These are phyloP conservation scores for Sinella curviseta DNA, from an alignment of 1,140 invertebrate genomes.

Conservation along the genomic window DNA sequence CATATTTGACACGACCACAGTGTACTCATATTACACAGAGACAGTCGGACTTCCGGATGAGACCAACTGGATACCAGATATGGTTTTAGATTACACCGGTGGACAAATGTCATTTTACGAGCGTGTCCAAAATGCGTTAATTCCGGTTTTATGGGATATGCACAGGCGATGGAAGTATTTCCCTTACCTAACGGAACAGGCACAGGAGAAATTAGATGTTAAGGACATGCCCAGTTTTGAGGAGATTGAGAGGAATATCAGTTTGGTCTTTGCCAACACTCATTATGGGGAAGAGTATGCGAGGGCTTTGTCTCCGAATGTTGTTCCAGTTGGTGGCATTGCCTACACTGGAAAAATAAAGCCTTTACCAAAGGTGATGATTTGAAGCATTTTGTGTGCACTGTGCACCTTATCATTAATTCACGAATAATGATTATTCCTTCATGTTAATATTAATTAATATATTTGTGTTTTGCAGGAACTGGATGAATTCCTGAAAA, in stretches of 20 bases:
- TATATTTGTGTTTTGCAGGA: conserved; percentile 54
- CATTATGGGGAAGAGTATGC: conserved; percentile 42
- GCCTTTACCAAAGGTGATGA: conserved; percentile 21
- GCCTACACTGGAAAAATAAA: background rate
- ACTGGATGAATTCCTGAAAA: conserved; percentile 56
- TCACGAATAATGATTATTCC: too few species aligned
- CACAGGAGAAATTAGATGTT: background rate
- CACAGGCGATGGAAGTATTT: background rate
- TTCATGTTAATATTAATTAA: background rate
- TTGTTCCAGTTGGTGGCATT: conserved; percentile 30
- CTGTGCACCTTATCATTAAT: too few species aligned
- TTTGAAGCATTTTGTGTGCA: too few species aligned
- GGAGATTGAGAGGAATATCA: conserved; percentile 21
- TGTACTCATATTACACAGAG: conserved; percentile 12
- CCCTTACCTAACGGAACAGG: conserved; percentile 7
- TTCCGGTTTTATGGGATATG: background rate
- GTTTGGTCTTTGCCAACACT: conserved; percentile 39
- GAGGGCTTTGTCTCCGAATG: conserved; percentile 38
- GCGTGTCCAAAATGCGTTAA: conserved; percentile 21
- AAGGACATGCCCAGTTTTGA: background rate
- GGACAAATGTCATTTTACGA: conserved; percentile 32
- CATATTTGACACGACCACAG: conserved; percentile 29
- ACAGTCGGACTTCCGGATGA: conserved; percentile 40
- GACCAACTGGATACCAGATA: conserved; percentile 38
- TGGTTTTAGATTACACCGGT: background rate